A percentile compares a stretch with the other conserved stretches of the same genome.
Conservation (phyloP, 2,797 vertebrate genomes). For the Petrocephalus sullivani region DNA sequence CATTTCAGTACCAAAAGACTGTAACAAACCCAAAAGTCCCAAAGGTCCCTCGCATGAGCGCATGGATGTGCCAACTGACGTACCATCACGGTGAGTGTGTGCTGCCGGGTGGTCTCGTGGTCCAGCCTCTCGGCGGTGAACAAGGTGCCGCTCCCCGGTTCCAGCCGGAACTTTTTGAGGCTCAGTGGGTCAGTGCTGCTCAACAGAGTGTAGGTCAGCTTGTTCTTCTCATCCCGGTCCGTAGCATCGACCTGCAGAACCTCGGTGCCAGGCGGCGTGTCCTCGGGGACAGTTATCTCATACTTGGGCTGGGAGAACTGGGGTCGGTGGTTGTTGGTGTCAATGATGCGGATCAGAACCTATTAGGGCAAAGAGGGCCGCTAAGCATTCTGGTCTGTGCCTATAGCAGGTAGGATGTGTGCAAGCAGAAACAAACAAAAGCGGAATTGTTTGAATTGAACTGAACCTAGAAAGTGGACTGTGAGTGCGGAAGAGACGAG, state of each 20-base stretch:
- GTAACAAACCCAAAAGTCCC: background rate
- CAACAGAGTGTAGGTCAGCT: slow-evolving; percentile 87
- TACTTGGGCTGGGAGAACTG: slow-evolving; percentile 83
- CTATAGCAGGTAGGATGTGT: background rate
- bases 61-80: background rate
- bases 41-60: background rate
- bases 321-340: slow-evolving; percentile 96
- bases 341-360: slow-evolving; percentile 93
- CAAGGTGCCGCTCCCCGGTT: slow-evolving; percentile 80
- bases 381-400: background rate
- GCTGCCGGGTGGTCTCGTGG: slow-evolving; percentile 83
- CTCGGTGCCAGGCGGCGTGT: slow-evolving; percentile 75
- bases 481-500: background rate
- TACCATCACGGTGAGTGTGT: slow-evolving; percentile 93
- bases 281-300: slow-evolving; percentile 79
- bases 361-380: slow-evolving; percentile 36
- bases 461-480: background rate
- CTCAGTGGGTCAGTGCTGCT: slow-evolving; percentile 88
- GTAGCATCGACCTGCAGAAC: slow-evolving; percentile 80
- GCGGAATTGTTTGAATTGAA: background rate
- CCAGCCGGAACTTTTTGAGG: slow-evolving; percentile 88
- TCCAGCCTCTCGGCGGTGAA: slow-evolving; percentile 83
- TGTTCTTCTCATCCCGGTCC: slow-evolving; percentile 96
- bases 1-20: background rate
- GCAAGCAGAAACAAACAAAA: background rate